Evolutionary conservation across 2,888 invertebrate genomes (phyloP).

Genomic region (Nomada lathburiana): DNA sequence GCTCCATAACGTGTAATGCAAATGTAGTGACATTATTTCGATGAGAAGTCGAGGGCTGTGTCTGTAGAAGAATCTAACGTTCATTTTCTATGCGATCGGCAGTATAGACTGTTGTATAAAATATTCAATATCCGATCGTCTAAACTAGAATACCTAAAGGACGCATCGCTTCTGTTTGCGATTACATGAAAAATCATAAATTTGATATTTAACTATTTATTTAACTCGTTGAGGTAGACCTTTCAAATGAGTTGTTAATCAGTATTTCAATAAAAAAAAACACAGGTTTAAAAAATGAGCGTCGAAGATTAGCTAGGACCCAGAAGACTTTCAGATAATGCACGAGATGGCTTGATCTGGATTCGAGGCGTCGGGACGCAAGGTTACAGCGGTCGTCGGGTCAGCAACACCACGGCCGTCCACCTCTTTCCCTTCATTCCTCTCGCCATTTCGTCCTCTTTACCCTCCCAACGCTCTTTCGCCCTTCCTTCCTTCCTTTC

Average conservation of each 20-base stretch:
- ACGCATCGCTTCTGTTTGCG: too few species aligned
- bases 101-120: not conserved
- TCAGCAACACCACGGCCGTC: conserved; percentile 82
- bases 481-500: conserved; percentile 69
- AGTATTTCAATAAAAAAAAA: not conserved
- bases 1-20: conserved; percentile 34
- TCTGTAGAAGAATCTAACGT: not conserved
- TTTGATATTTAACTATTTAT: not conserved
- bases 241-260: too few species aligned
- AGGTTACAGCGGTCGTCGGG: conserved; percentile 83
- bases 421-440: conserved; percentile 55
- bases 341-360: conserved; percentile 71
- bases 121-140: conserved; percentile 2
- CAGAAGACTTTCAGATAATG: conserved; percentile 58
- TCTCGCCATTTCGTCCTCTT: conserved; percentile 59
- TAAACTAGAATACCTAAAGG: not conserved
- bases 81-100: not conserved
- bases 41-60: not conserved
- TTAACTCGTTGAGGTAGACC: not conserved
- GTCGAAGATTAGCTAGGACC: conserved; percentile 35
- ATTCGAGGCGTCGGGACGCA: conserved; percentile 75
- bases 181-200: not conserved
- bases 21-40: conserved; percentile 20
- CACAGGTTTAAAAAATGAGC: not conserved
- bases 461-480: conserved; percentile 54